These are phyloP conservation scores for Tubiluchus corallicola DNA, from an alignment of 2,888 invertebrate species.

Conservation along the genomic window DNA sequence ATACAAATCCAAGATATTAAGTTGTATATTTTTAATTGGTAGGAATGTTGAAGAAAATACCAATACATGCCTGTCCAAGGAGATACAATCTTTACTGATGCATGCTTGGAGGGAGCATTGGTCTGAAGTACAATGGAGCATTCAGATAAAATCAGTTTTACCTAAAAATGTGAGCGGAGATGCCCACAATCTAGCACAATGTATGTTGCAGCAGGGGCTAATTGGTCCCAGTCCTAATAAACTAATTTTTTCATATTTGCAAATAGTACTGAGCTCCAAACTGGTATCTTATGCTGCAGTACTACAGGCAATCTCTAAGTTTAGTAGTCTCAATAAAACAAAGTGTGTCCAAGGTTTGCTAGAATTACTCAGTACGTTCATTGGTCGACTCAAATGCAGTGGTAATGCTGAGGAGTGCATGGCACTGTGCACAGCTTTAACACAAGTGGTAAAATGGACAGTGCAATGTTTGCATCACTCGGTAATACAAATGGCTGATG, in stretches of 20 bases:
- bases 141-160: conserved; percentile 69
- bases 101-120: conserved; percentile 87
- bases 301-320: conserved; percentile 65
- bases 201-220: conserved; percentile 78
- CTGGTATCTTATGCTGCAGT: conserved; percentile 79
- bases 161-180: conserved; percentile 69
- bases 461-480: conserved; percentile 23
- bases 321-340: conserved; percentile 64
- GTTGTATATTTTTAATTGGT: too few species aligned
- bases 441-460: conserved; percentile 41
- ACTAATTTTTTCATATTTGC: conserved; percentile 71
- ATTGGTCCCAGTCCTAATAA: conserved; percentile 82
- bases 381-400: conserved; percentile 20
- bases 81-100: conserved; percentile 41
- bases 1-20: too few species aligned
- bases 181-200: conserved; percentile 67
- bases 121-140: conserved; percentile 89
- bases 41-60: conserved; percentile 23
- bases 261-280: conserved; percentile 72
- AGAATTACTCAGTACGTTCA: conserved; percentile 49
- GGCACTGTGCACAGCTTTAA: conserved; percentile 39
- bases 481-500: conserved; percentile 23
- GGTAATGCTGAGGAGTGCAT: conserved; percentile 65
- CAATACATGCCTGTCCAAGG: conserved; percentile 19
- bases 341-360: conserved; percentile 69